Base-by-base conservation (phyloP, 2,113 vertebrate species). In the Brachyhypopomus occidentalis region DNA sequence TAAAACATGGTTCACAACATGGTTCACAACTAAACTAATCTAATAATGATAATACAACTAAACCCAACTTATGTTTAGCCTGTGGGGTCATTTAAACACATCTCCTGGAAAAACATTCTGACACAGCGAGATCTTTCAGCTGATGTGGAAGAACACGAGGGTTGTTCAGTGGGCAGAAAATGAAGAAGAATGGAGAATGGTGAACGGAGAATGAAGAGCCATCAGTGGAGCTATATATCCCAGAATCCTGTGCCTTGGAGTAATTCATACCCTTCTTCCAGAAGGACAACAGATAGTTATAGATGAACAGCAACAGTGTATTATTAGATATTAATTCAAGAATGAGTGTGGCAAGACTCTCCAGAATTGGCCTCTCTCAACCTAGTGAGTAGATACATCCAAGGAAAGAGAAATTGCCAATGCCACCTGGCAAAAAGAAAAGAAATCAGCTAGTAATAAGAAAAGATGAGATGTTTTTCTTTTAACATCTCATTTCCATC, bases 141-240 rank as follows among this genome's bases (percentile, higher is more conserved):
- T 73, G 70, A 58, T 82, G 66, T 41, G 64, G 30, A 20, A 81
- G 70, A 55, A 71, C 34, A 22, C 59, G 41, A 81, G 38, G 76
- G 69, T 67, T 38, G 7, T 36, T 81, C 78, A 83, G 74, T 62
- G 76, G 60, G 72, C 76, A 72, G 36, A 84, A 82, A 71, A 87
- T 87, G 45, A 87, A 83, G 88, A 86, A 74, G 64, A 84, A 82
- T 84, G 30, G 36, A 30, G 30, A 30, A 30, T 30, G 30, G 30
- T 2, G 30, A 30, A 30, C 30, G 3, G 2, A 30, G 30, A 30
- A 30, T 30, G 1, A 30, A 30, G 30, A 30, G 30, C 30, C 30
- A 30, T 30, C 45, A 52, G 45, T 52, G 12, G 12, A 14, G 45
- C 36, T 23, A 76, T 41, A 76, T 34, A 41, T 38, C 38, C 17